A percentile compares a stretch with the other conserved stretches of the same genome.
These are phyloP conservation scores for Labeo rohita DNA, from an alignment of 2,113 vertebrate genomes.

Conservation along the genomic window DNA sequence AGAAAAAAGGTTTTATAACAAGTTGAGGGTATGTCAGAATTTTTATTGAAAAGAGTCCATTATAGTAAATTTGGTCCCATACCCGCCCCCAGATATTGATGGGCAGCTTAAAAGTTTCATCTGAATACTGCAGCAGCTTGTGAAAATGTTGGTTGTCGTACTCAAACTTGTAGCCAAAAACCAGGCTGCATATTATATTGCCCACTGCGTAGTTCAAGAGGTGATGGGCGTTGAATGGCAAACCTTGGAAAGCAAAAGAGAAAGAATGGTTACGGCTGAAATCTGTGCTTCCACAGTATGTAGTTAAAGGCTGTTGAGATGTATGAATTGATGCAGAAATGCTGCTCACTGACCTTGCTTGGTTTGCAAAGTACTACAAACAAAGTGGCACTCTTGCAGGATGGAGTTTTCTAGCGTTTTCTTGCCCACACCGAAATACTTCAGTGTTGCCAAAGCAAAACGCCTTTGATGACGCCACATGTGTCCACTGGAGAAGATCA, in stretches of 20 bases:
- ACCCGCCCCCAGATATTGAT: constrained; percentile 30
- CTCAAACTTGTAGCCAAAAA: constrained; percentile 78
- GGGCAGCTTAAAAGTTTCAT: constrained; percentile 23
- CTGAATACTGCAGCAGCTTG: constrained; percentile 38
- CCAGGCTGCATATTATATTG: constrained; percentile 78
- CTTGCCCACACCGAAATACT: constrained; percentile 75
- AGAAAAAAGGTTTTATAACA: not conserved
- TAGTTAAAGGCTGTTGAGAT: not conserved
- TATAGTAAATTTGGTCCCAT: not conserved
- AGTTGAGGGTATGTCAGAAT: too few species aligned
- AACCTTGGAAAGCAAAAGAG: constrained; percentile 39
- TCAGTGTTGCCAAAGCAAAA: constrained; percentile 68
- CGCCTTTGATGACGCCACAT: constrained; percentile 71
- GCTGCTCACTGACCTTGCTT: constrained; percentile 67
- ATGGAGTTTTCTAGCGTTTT: constrained; percentile 71
- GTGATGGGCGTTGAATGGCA: constrained; percentile 71
- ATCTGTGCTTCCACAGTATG: not conserved
- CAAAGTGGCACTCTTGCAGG: constrained; percentile 67
- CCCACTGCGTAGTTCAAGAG: constrained; percentile 77
- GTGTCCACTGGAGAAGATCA: constrained; percentile 56
- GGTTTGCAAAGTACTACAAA: constrained; percentile 57
- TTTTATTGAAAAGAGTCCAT: not conserved
- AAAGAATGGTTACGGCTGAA: not conserved
- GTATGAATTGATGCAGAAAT: not conserved
- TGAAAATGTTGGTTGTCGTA: constrained; percentile 65